Conservation (phyloP, 2,113 vertebrate genomes). For the Pipa parva region DNA sequence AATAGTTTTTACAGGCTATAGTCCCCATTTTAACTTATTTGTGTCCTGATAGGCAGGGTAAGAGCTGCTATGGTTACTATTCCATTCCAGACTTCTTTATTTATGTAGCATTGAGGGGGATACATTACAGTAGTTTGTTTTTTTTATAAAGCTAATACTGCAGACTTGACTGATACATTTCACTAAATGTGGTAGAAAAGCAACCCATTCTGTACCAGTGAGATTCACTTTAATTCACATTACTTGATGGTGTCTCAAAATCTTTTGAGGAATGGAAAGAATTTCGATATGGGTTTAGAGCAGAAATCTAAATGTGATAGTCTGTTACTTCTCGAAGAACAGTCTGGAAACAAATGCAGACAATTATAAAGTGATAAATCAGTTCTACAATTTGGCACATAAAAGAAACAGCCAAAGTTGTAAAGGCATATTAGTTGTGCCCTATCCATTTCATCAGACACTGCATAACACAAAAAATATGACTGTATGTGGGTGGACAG, state of each 20-base stretch:
- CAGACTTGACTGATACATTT: too few species aligned
- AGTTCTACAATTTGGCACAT: conserved; percentile 35
- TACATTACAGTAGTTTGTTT: too few species aligned
- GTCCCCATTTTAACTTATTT: too few species aligned
- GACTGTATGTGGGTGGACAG: conserved; percentile 25
- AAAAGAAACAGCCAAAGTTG: conserved; percentile 41
- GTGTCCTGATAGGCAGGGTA: too few species aligned
- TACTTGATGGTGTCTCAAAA: conserved; percentile 24
- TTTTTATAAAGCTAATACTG: too few species aligned
- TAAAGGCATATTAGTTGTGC: conserved; percentile 36
- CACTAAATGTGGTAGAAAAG: too few species aligned
- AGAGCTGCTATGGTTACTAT: too few species aligned
- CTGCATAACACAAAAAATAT: conserved; percentile 29
- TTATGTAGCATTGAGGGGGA: too few species aligned
- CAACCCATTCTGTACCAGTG: too few species aligned
- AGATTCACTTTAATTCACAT: not conserved
- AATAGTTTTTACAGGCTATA: too few species aligned
- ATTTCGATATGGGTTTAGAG: conserved; percentile 26
- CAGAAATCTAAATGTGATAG: conserved; percentile 25
- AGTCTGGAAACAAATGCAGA: conserved; percentile 24
- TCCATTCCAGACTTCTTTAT: too few species aligned
- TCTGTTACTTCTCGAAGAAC: conserved; percentile 22
- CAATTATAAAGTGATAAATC: conserved; percentile 38
- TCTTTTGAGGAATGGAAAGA: conserved; percentile 28
- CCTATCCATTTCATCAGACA: conserved; percentile 36